Conservation (phyloP, 1,140 invertebrate species). For the Magallana gigas region DNA sequence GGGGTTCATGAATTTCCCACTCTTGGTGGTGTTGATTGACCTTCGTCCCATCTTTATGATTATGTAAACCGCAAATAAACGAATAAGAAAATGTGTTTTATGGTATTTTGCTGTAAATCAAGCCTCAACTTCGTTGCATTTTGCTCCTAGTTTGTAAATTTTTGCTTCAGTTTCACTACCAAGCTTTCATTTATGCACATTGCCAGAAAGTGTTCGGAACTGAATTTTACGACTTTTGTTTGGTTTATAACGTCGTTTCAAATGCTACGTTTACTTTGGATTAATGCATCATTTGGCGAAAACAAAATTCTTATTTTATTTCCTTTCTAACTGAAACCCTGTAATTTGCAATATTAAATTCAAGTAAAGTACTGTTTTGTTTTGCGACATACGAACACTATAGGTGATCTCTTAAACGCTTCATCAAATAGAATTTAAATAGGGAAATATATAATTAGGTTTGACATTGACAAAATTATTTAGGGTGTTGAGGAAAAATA, state of each 20-base stretch:
- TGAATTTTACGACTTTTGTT: background rate
- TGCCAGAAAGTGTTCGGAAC: background rate
- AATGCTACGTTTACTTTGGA: too few relatives aligned
- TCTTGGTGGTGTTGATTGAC: constrained; percentile 99
- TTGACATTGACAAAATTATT: background rate
- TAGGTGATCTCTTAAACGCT: background rate
- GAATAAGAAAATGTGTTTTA: too few relatives aligned
- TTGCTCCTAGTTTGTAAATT: background rate
- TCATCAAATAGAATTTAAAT: background rate
- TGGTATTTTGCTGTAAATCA: background rate
- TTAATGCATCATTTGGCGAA: too few relatives aligned
- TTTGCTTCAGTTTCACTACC: background rate
- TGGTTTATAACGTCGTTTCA: background rate
- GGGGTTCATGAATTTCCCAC: constrained; percentile 99
- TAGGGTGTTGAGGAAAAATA: background rate
- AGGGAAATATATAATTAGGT: background rate
- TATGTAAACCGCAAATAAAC: background rate
- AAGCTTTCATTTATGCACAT: constrained; percentile 1
- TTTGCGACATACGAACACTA: background rate
- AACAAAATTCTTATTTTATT: too few relatives aligned
- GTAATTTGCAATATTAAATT: too few relatives aligned
- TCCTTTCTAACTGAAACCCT: too few relatives aligned
- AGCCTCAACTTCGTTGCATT: background rate
- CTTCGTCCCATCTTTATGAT: constrained; percentile 89
- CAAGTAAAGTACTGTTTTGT: background rate